Percentiles rank a stretch among this genome's conserved stretches.
These are phyloP conservation scores for Parotia lawesii DNA, from an alignment of 2,113 vertebrate species.

Conservation along the genomic window DNA sequence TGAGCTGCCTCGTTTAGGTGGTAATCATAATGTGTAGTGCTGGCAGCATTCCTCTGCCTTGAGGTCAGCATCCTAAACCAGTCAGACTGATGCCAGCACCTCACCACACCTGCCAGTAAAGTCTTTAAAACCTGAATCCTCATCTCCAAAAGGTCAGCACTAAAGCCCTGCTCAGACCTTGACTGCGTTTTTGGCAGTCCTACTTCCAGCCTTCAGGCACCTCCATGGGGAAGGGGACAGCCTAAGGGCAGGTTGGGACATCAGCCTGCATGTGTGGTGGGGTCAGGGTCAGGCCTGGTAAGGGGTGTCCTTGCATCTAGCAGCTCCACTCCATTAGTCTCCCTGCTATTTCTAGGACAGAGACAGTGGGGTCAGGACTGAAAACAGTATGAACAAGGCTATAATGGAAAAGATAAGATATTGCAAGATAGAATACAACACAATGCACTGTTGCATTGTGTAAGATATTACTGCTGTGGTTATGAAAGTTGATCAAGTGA, in stretches of 20 bases:
- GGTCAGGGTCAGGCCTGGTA: not conserved
- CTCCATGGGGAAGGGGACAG: not conserved
- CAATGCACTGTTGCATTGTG: not conserved
- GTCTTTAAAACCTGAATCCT: not conserved
- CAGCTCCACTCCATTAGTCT: not conserved
- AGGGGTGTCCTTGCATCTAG: not conserved
- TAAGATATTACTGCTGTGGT: not conserved
- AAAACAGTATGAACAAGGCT: not conserved
- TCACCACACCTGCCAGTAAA: not conserved
- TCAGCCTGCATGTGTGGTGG: rapidly evolving
- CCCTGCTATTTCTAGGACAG: not conserved
- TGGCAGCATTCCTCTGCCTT: constrained; percentile 36
- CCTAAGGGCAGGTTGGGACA: not conserved
- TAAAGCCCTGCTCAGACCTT: not conserved
- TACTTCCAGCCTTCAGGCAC: not conserved
- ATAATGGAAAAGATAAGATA: not conserved
- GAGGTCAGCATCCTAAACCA: constrained; percentile 26
- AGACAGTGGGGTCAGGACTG: not conserved
- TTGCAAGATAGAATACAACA: not conserved
- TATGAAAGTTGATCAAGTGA: not conserved
- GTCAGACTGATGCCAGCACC: not conserved
- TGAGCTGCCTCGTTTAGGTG: not conserved
- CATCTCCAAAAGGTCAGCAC: not conserved
- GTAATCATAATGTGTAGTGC: not conserved
- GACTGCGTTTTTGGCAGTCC: not conserved